Base-by-base conservation (phyloP, 2,797 vertebrate genomes). In the Gambusia yucatana region DNA sequence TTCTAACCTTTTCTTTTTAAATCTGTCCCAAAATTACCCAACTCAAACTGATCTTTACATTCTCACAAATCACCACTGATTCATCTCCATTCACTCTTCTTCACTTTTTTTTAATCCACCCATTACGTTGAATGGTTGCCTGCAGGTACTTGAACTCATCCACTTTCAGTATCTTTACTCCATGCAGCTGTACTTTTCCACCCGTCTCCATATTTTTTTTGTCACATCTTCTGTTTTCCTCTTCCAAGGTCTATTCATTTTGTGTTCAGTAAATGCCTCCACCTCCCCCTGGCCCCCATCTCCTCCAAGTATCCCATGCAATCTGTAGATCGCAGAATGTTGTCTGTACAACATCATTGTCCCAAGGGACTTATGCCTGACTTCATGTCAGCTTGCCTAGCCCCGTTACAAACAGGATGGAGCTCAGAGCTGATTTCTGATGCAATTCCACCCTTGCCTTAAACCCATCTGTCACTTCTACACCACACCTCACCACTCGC, bases 381-480 rank as follows among this genome's bases (percentile, higher is more conserved):
- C 22, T 65, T 65, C 36, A 22, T 67, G 36, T 41, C 63, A 13
- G 36, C 63, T 41, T 22, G 17, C 10, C 63, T 20, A 13, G 20
- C 36, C 17, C 17, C 8, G 22, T 25, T 39, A 67, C 36, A 41
- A 41, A 67, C 63, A 67, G 22, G 63, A 67, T 41, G 63, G 36
- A 67, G 17, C 61, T 65, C 61, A 65, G 33, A 36, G 33, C 61
- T 4, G 61, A 65, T 65, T 65, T 65, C 61, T 65, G 61, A 65
- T 65, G 61, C 22, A 65, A 57, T 57, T 28, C 55, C 11, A 28
- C 10, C 33, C 33, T 39, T 28, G 6, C 61, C 33, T 65, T 65
- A 65, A 67, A 39, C 63, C 63, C 17, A 67, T 41, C 63, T 67
- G 63, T 67, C 22, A 41, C 63, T 39, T 36, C 36, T 67, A 41